Evolutionary conservation across 2,113 vertebrate species (phyloP).

Genomic region (Heteronetta atricapilla): DNA sequence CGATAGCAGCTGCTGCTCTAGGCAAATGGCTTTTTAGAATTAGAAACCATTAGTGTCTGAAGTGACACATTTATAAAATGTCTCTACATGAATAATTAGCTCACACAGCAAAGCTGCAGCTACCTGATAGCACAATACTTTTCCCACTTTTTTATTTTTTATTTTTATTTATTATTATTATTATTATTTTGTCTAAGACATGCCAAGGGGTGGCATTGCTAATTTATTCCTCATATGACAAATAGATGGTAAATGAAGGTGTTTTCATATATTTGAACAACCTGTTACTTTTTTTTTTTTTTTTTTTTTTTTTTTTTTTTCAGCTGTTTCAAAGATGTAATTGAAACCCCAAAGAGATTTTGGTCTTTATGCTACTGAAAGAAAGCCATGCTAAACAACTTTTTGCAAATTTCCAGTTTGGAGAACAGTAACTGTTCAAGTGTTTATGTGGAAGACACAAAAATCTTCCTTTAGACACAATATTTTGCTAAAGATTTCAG

Average conservation of each 20-base stretch:
- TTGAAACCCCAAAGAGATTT: slow-evolving; percentile 35
- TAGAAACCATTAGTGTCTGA: slow-evolving; percentile 38
- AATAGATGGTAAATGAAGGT: background rate
- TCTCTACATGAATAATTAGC: slow-evolving; percentile 7
- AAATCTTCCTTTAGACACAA: background rate
- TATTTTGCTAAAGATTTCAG: background rate
- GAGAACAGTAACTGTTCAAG: slow-evolving; percentile 21
- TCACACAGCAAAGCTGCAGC: slow-evolving; percentile 13
- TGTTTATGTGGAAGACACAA: background rate
- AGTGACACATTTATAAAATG: slow-evolving; percentile 20
- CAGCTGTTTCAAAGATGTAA: slow-evolving; percentile 18
- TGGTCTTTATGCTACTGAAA: slow-evolving; percentile 13
- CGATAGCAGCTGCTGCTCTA: slow-evolving; percentile 12
- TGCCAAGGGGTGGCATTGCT: background rate
- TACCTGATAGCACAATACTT: slow-evolving; percentile 8
- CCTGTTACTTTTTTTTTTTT: slow-evolving; percentile 29
- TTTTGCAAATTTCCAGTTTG: slow-evolving; percentile 11
- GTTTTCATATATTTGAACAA: slow-evolving; percentile 20
- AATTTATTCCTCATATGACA: background rate
- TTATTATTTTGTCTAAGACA: background rate
- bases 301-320: slow-evolving; percentile 52
- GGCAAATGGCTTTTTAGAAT: slow-evolving; percentile 52
- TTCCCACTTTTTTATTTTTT: background rate
- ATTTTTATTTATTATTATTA: background rate
- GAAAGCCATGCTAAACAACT: background rate